Percentiles rank a stretch among this genome's conserved stretches.
Conservation (phyloP, 2,797 vertebrate genomes). For the Manis crassicaudata region DNA sequence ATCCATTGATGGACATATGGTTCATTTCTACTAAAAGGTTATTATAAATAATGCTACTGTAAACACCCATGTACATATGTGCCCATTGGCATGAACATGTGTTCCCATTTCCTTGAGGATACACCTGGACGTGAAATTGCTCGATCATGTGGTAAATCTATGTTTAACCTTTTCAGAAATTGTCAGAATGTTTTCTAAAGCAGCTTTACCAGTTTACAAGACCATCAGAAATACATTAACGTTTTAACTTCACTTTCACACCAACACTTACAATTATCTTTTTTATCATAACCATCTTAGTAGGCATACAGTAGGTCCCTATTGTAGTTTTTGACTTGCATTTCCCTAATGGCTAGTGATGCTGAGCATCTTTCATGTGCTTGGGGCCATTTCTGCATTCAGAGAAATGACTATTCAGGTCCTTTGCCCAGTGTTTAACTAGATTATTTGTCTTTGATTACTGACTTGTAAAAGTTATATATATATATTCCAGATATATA, state of each 20-base stretch:
- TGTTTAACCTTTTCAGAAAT: neutral
- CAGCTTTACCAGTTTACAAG: neutral
- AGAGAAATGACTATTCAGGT: neutral
- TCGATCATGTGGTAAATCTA: neutral
- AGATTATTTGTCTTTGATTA: neutral
- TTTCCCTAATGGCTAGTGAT: neutral
- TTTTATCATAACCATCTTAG: neutral
- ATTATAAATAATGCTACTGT: neutral
- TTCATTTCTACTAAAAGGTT: neutral
- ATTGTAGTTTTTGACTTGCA: neutral
- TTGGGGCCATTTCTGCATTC: neutral
- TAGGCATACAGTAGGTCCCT: neutral
- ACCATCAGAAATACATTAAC: neutral
- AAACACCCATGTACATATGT: neutral
- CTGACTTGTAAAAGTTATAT: neutral
- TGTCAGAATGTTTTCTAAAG: neutral
- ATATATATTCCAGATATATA: neutral
- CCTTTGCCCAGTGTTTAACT: neutral
- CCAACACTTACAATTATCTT: neutral
- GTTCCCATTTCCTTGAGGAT: neutral
- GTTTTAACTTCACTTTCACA: neutral
- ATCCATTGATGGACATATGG: neutral
- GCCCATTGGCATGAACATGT: neutral
- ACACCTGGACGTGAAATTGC: neutral
- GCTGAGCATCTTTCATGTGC: neutral